A percentile compares a stretch with the other conserved stretches of the same genome.
These are phyloP conservation scores for Macroramphosus scolopax DNA, from an alignment of 2,797 vertebrate species.

Conservation along the genomic window DNA sequence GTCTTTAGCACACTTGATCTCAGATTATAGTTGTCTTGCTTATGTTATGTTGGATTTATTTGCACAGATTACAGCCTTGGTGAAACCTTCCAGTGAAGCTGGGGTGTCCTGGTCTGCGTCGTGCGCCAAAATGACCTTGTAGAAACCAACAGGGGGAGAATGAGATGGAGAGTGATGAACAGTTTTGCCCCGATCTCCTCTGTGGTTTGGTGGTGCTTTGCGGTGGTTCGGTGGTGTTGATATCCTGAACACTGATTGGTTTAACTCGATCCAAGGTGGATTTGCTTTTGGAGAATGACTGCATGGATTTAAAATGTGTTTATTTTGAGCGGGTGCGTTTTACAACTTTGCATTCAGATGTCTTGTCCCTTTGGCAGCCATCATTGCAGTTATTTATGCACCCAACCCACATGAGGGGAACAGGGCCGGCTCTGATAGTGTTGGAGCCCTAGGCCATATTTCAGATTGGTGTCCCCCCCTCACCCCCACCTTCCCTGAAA, in stretches of 20 bases:
- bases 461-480: no score
- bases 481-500: no score
- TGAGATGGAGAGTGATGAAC: conserved; percentile 48
- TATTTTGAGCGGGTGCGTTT: conserved; percentile 3
- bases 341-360: conserved; percentile 26
- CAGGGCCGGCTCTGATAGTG: no score
- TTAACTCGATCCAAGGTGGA: background rate
- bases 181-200: background rate
- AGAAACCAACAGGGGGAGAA: conserved; percentile 55
- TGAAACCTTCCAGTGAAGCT: rapidly evolving
- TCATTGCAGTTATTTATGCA: conserved; percentile 39
- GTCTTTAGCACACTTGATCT: no score
- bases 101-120: conserved; percentile 38
- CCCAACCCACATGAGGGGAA: conserved; percentile 10
- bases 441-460: no score
- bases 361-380: conserved; percentile 43
- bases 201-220: no score
- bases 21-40: background rate
- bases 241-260: background rate
- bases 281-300: background rate
- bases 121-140: conserved; percentile 77
- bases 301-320: no score
- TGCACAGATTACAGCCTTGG: rapidly evolving
- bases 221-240: conserved; percentile 6
- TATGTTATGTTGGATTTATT: background rate